Evolutionary conservation across 2,113 vertebrate genomes (phyloP).

Genomic region (Scolopax mira): DNA sequence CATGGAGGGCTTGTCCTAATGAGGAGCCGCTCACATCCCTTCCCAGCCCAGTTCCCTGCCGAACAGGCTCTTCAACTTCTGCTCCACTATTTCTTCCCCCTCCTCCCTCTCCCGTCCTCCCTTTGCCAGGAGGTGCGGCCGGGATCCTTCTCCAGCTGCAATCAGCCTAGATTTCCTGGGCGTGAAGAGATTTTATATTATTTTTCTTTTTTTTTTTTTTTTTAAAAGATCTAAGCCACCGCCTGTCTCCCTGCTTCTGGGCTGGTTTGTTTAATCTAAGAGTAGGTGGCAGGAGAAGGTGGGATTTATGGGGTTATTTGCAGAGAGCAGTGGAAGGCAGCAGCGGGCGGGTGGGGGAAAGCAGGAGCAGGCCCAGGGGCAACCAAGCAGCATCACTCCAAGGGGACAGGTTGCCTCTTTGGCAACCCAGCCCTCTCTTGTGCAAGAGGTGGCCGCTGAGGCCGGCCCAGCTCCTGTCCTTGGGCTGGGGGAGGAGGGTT

Average conservation of each 20-base stretch:
- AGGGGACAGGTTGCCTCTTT: not conserved
- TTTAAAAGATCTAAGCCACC: not conserved
- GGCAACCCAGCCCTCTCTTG: not conserved
- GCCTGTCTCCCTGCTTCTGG: not conserved
- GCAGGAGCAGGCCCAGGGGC: not conserved
- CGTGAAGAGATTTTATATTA: not conserved
- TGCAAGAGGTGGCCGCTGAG: not conserved
- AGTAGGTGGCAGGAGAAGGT: slow-evolving; percentile 19
- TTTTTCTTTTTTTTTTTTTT: not conserved
- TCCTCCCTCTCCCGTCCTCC: not conserved
- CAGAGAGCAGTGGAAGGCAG: not conserved
- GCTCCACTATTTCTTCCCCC: not conserved
- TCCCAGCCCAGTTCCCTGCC: not conserved
- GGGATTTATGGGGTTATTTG: slow-evolving; percentile 25
- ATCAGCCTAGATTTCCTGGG: slow-evolving; percentile 25
- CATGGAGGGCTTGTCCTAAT: not conserved
- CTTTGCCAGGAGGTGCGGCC: slow-evolving; percentile 27
- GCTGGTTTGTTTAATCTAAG: slow-evolving; percentile 18
- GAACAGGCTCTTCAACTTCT: slow-evolving; percentile 59
- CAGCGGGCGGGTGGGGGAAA: not conserved
- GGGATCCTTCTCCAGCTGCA: slow-evolving; percentile 11
- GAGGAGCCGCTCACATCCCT: not conserved
- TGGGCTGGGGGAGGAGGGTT: not conserved
- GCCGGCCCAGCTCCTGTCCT: fast-evolving
- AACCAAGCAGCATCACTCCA: not conserved